phyloP scores from a whole-genome alignment of 2,888 invertebrate genomes.

The Agrochola lychnidis region DNA sequence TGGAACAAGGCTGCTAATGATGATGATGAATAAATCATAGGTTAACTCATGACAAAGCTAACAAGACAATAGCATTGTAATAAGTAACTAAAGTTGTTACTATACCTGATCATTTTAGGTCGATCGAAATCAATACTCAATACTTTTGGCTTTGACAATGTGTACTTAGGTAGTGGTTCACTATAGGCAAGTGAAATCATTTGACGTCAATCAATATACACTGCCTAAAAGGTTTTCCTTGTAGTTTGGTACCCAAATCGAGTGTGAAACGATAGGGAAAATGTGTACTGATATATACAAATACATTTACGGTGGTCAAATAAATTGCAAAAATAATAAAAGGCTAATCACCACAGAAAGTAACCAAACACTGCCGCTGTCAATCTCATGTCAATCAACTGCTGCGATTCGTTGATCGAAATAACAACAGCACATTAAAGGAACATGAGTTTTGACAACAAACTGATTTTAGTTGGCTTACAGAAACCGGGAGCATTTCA shows the following conservation, averaged over 20 bases:
- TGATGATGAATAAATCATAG: neutral
- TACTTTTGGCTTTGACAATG: no score
- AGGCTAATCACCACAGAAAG: neutral
- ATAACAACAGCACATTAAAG: neutral
- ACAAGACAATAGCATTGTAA: neutral
- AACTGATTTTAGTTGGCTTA: neutral
- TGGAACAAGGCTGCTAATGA: neutral
- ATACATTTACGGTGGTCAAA: neutral
- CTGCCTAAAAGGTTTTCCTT: constrained; percentile 19
- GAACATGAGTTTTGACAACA: neutral
- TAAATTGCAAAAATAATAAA: neutral
- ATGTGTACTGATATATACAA: constrained; percentile 1
- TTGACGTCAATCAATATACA: neutral
- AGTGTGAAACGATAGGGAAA: constrained; percentile 4
- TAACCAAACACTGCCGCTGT: no score
- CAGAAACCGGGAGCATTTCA: neutral
- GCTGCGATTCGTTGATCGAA: neutral
- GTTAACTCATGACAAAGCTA: neutral
- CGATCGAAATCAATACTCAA: neutral
- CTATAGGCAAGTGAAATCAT: neutral
- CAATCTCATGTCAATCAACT: neutral
- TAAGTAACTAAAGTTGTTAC: neutral
- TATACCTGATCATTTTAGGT: no score
- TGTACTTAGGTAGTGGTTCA: no score
- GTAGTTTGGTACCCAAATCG: constrained; percentile 9